Evolutionary conservation across 2,113 vertebrate species (phyloP), one percentile per base, ranked within the genome.

Genomic region (Syrrhaptes paradoxus): DNA sequence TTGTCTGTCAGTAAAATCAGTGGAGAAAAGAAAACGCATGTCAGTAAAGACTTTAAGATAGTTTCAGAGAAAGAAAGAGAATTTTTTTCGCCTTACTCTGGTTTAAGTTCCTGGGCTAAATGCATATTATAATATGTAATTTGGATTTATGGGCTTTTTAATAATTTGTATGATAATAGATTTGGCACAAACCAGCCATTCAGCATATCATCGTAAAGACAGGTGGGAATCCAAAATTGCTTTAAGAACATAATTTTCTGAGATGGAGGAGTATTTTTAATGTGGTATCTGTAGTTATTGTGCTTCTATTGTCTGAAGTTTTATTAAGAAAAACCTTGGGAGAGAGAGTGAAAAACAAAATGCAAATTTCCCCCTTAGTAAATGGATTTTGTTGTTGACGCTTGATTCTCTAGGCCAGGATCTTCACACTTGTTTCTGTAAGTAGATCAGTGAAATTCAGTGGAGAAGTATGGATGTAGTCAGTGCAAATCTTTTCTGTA

Each of bases 151-250:
- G 52, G 34, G 3, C 21, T 67, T 94, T 93, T 94, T 93, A 93
- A 85, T 76, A 73, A n/a, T 95, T 92, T 81, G 46, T 45, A 83
- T 41, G 41, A 41, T 5, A 17, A 89, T 46, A 59, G 32, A 76
- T 73, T 82, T 0, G 6, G 55, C 52, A 83, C 54, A 87, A 94
- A 63, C 10, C 54, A 91, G 34, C 55, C 62, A 52, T 91, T 77
- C 52, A 87, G 28, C 0, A 0, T 57, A 68, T 21, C n/a, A 51
- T 34, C 2, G 0, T 93, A 81, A 83, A 89, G 49, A 46, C 41
- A 93, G 72, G 81, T 79, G 43, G 68, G 72, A 93, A 93, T 84
- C 62, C 76, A 74, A 87, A 95, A 93, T 85, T 92, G 34, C 48
- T 82, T 88, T 77, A 80, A 66, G 49, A 88, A 73, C 32, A 61